Percentiles rank a stretch among this genome's conserved stretches.
phyloP scores from a whole-genome alignment of 2,888 invertebrate species.

The Plagodis pulveraria region DNA sequence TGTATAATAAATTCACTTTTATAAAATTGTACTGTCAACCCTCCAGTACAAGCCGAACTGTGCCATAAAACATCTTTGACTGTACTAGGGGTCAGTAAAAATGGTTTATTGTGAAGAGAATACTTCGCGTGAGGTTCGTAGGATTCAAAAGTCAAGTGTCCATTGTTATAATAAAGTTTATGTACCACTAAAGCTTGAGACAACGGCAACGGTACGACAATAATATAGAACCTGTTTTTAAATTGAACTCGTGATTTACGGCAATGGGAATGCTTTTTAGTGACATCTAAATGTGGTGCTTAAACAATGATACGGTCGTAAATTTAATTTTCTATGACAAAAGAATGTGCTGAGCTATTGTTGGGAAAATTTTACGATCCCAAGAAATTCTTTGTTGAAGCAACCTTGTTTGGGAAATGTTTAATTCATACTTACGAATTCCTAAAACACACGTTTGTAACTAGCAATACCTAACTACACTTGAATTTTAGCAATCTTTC shows the following conservation, averaged over 20 bases:
- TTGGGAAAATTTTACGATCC: constrained; percentile 8
- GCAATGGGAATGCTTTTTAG: constrained; percentile 72
- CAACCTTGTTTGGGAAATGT: background rate
- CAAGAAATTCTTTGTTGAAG: constrained; percentile 4
- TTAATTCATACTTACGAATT: background rate
- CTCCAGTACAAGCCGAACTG: constrained; percentile 49
- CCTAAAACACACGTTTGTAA: background rate
- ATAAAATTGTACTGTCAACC: constrained; percentile 47
- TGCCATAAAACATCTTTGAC: constrained; percentile 11
- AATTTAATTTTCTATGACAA: constrained; percentile 50
- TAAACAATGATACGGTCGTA: constrained; percentile 68
- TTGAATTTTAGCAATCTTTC: too few species aligned
- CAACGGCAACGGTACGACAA: constrained; percentile 61
- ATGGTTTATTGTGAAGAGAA: constrained; percentile 40
- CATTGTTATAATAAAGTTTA: constrained; percentile 68
- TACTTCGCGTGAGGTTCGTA: constrained; percentile 62
- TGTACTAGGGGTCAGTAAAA: constrained; percentile 30
- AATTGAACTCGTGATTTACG: constrained; percentile 72
- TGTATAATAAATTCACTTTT: constrained; percentile 72
- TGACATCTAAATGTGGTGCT: constrained; percentile 62
- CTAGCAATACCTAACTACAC: background rate
- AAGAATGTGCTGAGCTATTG: constrained; percentile 18
- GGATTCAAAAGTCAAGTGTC: constrained; percentile 73
- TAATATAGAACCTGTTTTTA: constrained; percentile 67
- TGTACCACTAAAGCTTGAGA: constrained; percentile 72